Conservation (phyloP, 2,113 vertebrate species). For the Monopterus albus region DNA sequence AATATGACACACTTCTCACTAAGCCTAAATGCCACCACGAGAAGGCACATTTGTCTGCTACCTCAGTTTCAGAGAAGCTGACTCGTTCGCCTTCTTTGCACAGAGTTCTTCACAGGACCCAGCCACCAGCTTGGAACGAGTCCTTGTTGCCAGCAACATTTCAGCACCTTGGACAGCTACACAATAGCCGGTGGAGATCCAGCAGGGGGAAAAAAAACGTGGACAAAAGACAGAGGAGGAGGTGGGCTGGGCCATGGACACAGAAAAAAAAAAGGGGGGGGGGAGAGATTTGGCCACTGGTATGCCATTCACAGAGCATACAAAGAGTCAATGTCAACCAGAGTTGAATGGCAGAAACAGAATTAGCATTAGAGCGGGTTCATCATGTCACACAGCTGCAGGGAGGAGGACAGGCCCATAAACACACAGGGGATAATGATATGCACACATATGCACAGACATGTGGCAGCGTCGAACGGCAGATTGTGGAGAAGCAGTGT, state of each 20-base stretch:
- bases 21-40: background rate
- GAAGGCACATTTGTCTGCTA: background rate
- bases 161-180: slow-evolving; percentile 78
- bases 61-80: background rate
- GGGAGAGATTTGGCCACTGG: slow-evolving; percentile 50
- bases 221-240: slow-evolving; percentile 54
- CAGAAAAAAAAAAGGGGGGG: slow-evolving; percentile 14
- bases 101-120: background rate
- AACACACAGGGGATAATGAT: background rate
- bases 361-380: slow-evolving; percentile 51
- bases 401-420: slow-evolving; percentile 1
- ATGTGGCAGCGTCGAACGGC: background rate
- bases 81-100: background rate
- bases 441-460: background rate
- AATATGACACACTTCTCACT: background rate
- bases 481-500: background rate
- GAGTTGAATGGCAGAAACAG: slow-evolving; percentile 57
- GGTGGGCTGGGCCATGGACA: slow-evolving; percentile 18
- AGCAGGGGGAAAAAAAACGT: slow-evolving; percentile 2
- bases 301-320: slow-evolving; percentile 58
- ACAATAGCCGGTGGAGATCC: slow-evolving; percentile 55
- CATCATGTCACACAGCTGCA: slow-evolving; percentile 24
- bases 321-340: slow-evolving; percentile 65
- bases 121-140: slow-evolving; percentile 19
- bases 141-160: slow-evolving; percentile 44